Conservation (phyloP, 2,797 vertebrate genomes). For the Pelobates cultripes region DNA sequence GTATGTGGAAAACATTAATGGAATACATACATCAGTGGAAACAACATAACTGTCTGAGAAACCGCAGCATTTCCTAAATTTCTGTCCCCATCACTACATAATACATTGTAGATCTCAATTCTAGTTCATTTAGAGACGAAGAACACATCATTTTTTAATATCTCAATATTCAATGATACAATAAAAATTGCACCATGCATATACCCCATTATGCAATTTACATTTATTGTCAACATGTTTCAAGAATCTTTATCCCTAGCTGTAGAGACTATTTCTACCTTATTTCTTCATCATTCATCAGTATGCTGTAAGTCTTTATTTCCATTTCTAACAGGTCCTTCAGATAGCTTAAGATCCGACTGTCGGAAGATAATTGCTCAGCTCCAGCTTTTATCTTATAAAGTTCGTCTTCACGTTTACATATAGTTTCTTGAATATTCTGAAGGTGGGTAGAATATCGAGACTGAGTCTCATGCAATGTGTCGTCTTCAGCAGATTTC, state of each 20-base stretch:
- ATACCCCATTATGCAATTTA: too few relatives aligned
- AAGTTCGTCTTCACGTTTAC: slow-evolving; percentile 55
- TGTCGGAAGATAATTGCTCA: slow-evolving; percentile 17
- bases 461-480: slow-evolving; percentile 65
- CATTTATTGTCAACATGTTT: too few relatives aligned
- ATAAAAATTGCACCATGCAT: too few relatives aligned
- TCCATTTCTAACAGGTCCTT: slow-evolving; percentile 44
- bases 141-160: too few relatives aligned
- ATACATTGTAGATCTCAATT: too few relatives aligned
- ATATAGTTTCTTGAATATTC: slow-evolving; percentile 70
- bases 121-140: too few relatives aligned
- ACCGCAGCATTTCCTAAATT: too few relatives aligned
- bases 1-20: too few relatives aligned
- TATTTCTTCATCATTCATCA: slow-evolving; percentile 36
- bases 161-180: too few relatives aligned
- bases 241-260: not conserved
- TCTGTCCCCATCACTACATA: too few relatives aligned
- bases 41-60: too few relatives aligned
- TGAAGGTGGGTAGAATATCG: slow-evolving; percentile 65
- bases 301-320: slow-evolving; percentile 20
- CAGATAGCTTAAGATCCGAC: slow-evolving; percentile 28
- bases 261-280: slow-evolving; percentile 11
- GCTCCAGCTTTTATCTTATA: slow-evolving; percentile 10
- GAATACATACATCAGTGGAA: too few relatives aligned
- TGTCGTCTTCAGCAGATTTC: slow-evolving; percentile 72